Percentiles rank a stretch among this genome's conserved stretches.
Evolutionary conservation across 2,888 invertebrate species (phyloP).

Genomic region (Netelia fuscicornis): DNA sequence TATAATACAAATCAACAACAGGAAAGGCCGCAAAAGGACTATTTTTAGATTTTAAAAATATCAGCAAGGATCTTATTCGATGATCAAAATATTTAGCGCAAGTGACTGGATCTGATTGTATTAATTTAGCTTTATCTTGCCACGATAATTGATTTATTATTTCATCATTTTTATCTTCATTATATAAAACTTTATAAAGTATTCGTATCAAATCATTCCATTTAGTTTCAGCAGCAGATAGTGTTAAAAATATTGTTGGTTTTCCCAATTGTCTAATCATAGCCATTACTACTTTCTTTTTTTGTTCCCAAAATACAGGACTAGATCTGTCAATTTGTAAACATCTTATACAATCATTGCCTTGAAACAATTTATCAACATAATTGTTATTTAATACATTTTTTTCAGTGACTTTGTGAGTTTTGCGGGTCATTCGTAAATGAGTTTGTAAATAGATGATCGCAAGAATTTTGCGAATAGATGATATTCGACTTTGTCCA

Average conservation of each 20-base stretch:
- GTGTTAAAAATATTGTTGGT: slow-evolving; percentile 65
- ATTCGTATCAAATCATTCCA: slow-evolving; percentile 64
- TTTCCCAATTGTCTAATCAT: slow-evolving; percentile 68
- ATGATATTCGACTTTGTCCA: slow-evolving; percentile 43
- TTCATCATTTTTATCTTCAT: slow-evolving; percentile 32
- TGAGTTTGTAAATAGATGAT: too few relatives aligned
- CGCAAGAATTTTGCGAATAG: slow-evolving; percentile 47
- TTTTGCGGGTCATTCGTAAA: slow-evolving; percentile 58
- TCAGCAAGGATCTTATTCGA: too few relatives aligned
- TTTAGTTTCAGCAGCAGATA: slow-evolving; percentile 63
- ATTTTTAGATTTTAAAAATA: slow-evolving; percentile 4
- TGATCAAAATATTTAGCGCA: too few relatives aligned
- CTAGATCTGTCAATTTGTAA: slow-evolving; percentile 51
- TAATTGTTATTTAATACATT: slow-evolving; percentile 52
- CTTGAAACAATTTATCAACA: slow-evolving; percentile 50
- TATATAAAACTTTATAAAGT: background rate
- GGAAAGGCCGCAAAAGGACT: slow-evolving; percentile 38
- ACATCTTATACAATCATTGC: slow-evolving; percentile 54
- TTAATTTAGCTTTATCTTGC: slow-evolving; percentile 54
- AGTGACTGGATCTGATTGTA: too few relatives aligned
- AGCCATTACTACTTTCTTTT: slow-evolving; percentile 59
- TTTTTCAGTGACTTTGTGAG: slow-evolving; percentile 46
- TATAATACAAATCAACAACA: too few relatives aligned
- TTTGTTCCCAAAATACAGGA: slow-evolving; percentile 62
- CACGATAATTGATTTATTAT: slow-evolving; percentile 51